Base-by-base conservation (phyloP, 1,140 invertebrate species). In the Drepana arcuata region DNA sequence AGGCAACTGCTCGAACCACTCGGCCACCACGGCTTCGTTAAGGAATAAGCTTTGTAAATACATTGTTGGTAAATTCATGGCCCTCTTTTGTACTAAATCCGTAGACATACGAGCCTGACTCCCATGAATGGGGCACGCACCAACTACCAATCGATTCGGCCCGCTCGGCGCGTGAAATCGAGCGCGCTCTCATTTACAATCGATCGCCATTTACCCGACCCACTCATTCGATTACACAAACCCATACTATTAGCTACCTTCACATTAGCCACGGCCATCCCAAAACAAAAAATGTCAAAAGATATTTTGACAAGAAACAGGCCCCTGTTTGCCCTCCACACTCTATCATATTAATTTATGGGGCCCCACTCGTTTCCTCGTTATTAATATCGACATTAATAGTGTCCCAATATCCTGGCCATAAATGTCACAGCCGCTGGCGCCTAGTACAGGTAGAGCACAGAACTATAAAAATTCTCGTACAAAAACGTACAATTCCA, bases 301-400 rank as follows among this genome's bases (percentile, higher is more conserved):
- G 36, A 37, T 74, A 67, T 77, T 74, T 67, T 74, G 69, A 77
- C 68, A 70, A 53, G 40, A 51, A 53, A 55, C 55, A 67, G 55
- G 62, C 58, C 63, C 44, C 42, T 29, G 34, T 34, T 37, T 38
- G 30, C 28, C 42, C 39, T 25, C 21, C 33, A 43, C 53, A 63
- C 44, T 64, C 41, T 40, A 59, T 62, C 63, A 59, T 58, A 44
- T 30, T 15, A 74, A 79, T 82, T 82, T 79, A 82, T 73, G 58
- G 45, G 51, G 50, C 47, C 55, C 56, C 52, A 56, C 56, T 41
- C 54, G 63, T 64, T 73, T 71, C 60, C 63, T 65, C 37, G 34
- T 67, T 75, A 82, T 79, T 81, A 79, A 79, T 78, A 78, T 81
- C 57, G 61, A 75, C 72, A 67, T 75, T 77, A 77, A 77, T 73